Base-by-base conservation (phyloP, 2,797 vertebrate species). In the Eleutherodactylus coqui region DNA sequence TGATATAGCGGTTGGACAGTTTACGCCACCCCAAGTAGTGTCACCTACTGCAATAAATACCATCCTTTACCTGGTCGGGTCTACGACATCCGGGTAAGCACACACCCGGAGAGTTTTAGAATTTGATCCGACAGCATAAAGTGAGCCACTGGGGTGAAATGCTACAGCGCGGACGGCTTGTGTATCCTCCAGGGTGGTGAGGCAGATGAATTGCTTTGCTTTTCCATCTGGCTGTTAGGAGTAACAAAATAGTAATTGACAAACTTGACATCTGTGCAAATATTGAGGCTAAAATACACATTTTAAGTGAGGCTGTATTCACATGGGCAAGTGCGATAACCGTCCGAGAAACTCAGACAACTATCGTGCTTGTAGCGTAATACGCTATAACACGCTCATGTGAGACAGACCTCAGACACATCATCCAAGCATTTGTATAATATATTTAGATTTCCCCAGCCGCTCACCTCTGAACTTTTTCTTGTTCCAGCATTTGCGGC, bases 31-130 rank as follows among this genome's bases (percentile, higher is more conserved):
- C 29, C 16, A 19, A 34, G 29, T 43, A 29, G n/a, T 17, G 16
- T 27, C 13, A 70, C 21, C 19, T 47, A 38, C n/a, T 27, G 34
- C 34, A 55, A 6, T 32, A 7, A n/a, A 4, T 14, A 72, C 10
- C 8, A 9, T 69, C 19, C 45, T 82, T 90, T 90, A 98, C 98
- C 96, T 96, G 91, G 93, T 96, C 90, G 94, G 85, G 87, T 93
- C 93, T 60, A 94, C 93, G 32, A 93, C 92, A 53, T 98, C 96
- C 75, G 97, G 96, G 89, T 99, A 99, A 84, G 95, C 95, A 90
- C 98, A 99, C 21, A 99, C 97, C 89, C 97, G 93, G 88, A 99
- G 92, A 11, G 97, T 98, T 96, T 99, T 99, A 6, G 98, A 98
- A 93, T 99, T 99, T 88, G 98, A 99, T 85, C 98, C 98, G 3